These are phyloP conservation scores for Reticulitermes speratus DNA, from an alignment of 1,140 invertebrate species.

Conservation along the genomic window DNA sequence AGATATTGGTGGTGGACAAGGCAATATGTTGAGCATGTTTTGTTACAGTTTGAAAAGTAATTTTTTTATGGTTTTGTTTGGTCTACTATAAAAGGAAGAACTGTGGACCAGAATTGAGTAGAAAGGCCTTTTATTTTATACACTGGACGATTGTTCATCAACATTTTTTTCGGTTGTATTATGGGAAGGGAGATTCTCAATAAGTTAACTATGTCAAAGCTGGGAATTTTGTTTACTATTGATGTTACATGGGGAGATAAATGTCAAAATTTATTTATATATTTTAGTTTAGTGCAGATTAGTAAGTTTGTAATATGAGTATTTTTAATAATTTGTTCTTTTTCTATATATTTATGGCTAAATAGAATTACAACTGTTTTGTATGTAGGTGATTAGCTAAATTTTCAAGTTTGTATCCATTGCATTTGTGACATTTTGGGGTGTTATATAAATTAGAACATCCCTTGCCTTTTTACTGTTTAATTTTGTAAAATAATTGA, in stretches of 20 bases:
- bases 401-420: not conserved
- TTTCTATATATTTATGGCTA: slow-evolving; percentile 22
- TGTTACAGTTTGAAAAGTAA: no score
- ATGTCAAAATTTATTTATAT: slow-evolving; percentile 18
- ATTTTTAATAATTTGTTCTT: slow-evolving; percentile 21
- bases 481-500: slow-evolving; percentile 8
- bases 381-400: not conserved
- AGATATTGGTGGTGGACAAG: not conserved
- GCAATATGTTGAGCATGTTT: not conserved
- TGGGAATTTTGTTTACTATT: slow-evolving; percentile 12
- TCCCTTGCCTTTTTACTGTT: not conserved
- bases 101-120: not conserved
- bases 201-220: not conserved
- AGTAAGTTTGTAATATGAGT: slow-evolving; percentile 19
- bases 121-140: not conserved
- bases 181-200: slow-evolving; percentile 8
- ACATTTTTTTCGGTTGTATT: not conserved
- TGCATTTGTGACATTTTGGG: not conserved
- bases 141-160: not conserved
- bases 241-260: not conserved
- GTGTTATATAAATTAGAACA: not conserved
- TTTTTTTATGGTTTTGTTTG: no score
- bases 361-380: slow-evolving; percentile 13
- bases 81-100: not conserved
- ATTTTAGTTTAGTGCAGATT: slow-evolving; percentile 13